Base-by-base conservation (phyloP, 2,888 invertebrate genomes). In the Limnephilus lunatus region DNA sequence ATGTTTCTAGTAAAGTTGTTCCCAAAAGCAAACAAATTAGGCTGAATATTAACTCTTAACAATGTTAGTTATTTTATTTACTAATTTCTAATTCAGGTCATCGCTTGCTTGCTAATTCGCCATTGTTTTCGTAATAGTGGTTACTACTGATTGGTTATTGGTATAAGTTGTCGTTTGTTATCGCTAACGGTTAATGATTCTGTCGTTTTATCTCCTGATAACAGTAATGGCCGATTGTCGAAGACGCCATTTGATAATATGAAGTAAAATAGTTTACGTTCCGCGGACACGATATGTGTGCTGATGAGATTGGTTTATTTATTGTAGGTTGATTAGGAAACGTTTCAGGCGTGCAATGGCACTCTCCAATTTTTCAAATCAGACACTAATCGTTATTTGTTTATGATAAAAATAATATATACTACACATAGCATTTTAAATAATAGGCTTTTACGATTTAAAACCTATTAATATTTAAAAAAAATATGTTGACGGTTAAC, bases 191-290 rank as follows among this genome's bases (percentile, higher is more conserved):
- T 83, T 83, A 83, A 31, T 83, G 83, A 25, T 32, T 35, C 32
- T 83, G 15, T 25, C 31, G n/a, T 25, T 68, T 9, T n/a, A 83
- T 25, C 83, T 32, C 35, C 83, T 25, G 83, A 83, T 83, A 83
- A 83, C 92, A 82, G 91, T 68, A n/a, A n/a, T 93, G 92, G 92
- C 92, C 93, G 93, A 85, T 92, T 94, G 95, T 95, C 95, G 96
- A 93, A 93, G 94, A 53, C 53, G 96, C 97, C 3, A 25, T 83
- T 83, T 25, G 25, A 35, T 83, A 83, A 32, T 35, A 32, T 9
- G 25, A 83, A 35, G 39, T 83, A 3, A 25, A 35, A 83, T 83
- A 32, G 83, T 35, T 35, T 35, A 83, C 83, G 35, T 83, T 83
- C 83, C 83, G 35, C 83, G 35, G 19, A 15, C 83, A 83, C 83